These are phyloP conservation scores for Embiotoca jacksoni DNA, from an alignment of 2,113 vertebrate genomes.

Conservation along the genomic window DNA sequence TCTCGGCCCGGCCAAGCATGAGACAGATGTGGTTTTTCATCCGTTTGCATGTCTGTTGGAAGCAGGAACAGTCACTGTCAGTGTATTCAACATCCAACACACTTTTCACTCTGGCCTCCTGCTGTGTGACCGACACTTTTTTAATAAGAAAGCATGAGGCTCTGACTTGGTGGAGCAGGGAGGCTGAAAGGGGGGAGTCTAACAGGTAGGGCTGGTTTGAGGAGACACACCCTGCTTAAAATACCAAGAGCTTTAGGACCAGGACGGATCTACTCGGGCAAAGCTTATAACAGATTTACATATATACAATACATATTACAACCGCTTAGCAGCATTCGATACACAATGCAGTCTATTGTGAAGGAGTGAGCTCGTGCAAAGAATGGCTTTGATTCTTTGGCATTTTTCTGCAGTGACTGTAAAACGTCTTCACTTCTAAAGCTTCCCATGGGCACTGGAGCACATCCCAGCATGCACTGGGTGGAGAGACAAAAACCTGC, in stretches of 20 bases:
- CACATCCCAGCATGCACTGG: conserved; percentile 20
- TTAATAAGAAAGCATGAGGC: neutral
- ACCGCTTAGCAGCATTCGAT: conserved; percentile 6
- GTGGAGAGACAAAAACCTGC: conserved; percentile 1
- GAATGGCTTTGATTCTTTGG: neutral
- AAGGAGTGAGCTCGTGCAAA: conserved; percentile 27
- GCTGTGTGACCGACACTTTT: neutral
- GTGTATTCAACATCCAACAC: conserved; percentile 3
- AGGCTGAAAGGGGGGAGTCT: neutral
- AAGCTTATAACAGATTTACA: neutral
- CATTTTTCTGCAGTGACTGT: conserved; percentile 21
- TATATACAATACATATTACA: neutral
- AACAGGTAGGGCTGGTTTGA: conserved; percentile 60
- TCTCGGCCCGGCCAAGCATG: conserved; percentile 53
- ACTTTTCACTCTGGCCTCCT: too few species aligned
- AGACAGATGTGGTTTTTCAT: conserved; percentile 45
- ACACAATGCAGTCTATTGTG: neutral
- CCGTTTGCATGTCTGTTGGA: conserved; percentile 11
- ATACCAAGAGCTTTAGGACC: neutral
- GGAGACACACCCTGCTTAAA: conserved; percentile 35
- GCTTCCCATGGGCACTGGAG: conserved; percentile 4
- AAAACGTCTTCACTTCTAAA: neutral
- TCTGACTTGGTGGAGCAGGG: neutral
- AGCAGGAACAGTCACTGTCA: conserved; percentile 10
- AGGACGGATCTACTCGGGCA: neutral